phyloP scores from a whole-genome alignment of 2,113 vertebrate genomes.

The Paraplagusia blochii region DNA sequence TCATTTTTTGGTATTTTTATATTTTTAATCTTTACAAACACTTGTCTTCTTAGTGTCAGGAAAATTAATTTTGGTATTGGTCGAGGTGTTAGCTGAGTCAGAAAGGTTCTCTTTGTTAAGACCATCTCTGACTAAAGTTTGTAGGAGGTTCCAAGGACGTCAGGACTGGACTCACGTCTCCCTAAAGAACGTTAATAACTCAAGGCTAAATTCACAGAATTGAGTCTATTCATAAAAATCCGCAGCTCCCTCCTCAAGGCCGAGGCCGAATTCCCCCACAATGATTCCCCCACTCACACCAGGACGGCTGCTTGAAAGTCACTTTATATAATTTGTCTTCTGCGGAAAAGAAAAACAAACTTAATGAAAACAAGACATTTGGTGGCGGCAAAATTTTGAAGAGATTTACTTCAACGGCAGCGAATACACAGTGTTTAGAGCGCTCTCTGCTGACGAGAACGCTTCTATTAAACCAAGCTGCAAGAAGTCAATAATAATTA shows the following conservation, averaged over 20 bases:
- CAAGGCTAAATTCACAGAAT: constrained; percentile 37
- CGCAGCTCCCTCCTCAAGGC: constrained; percentile 22
- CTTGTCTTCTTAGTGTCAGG: too few species aligned
- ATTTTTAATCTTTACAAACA: too few species aligned
- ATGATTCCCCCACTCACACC: constrained; percentile 6
- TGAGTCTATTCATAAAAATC: constrained; percentile 36
- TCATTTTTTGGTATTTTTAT: too few species aligned
- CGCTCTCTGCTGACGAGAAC: constrained; percentile 1
- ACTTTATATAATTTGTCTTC: constrained; percentile 37
- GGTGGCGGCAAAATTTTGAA: constrained; percentile 38
- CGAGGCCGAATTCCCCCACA: constrained; percentile 22
- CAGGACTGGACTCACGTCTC: constrained; percentile 9
- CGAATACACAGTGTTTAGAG: constrained; percentile 15
- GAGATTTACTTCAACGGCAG: constrained; percentile 44
- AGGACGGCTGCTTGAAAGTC: constrained; percentile 26
- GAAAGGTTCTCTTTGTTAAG: neutral
- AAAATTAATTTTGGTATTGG: too few species aligned
- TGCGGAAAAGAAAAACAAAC: constrained; percentile 47
- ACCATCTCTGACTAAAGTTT: constrained; percentile 2
- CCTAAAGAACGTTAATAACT: constrained; percentile 17
- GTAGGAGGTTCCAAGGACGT: constrained; percentile 12
- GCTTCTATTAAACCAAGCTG: neutral
- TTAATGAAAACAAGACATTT: constrained; percentile 1
- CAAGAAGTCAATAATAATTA: too few species aligned
- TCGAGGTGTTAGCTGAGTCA: neutral